Evolutionary conservation across 2,113 vertebrate species (phyloP).

Genomic region (Chaetops frenatus): DNA sequence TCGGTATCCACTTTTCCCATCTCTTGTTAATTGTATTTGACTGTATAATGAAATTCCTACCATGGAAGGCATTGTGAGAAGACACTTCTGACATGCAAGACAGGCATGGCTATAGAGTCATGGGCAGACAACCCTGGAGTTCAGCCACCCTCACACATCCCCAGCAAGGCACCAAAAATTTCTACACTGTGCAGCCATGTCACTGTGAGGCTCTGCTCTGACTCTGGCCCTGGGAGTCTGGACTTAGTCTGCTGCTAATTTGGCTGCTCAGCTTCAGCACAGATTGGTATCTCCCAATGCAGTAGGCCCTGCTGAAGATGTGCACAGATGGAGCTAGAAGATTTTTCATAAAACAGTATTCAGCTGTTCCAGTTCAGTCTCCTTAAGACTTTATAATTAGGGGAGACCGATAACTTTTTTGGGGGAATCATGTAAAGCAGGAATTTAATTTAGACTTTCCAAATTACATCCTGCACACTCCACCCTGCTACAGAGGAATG

Average conservation of each 20-base stretch:
- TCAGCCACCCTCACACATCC: background rate
- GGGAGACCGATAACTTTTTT: background rate
- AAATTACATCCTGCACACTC: background rate
- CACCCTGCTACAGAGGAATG: background rate
- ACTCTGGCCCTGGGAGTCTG: background rate
- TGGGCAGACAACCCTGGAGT: background rate
- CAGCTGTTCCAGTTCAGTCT: background rate
- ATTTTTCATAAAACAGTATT: background rate
- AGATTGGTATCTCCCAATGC: accelerated
- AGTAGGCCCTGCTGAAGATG: background rate
- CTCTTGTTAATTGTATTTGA: background rate
- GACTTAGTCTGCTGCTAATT: background rate
- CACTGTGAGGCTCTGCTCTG: background rate
- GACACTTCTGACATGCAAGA: background rate
- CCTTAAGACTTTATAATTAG: background rate
- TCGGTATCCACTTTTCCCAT: background rate
- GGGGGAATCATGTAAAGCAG: background rate
- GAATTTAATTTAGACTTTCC: background rate
- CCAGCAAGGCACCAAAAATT: background rate
- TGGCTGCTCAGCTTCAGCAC: background rate
- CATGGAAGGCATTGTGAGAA: accelerated
- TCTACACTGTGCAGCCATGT: background rate
- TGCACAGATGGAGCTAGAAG: background rate
- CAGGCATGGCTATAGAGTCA: background rate
- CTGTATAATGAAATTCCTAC: background rate